phyloP scores from a whole-genome alignment of 2,888 invertebrate genomes.

The Nemotelus nigrinus region DNA sequence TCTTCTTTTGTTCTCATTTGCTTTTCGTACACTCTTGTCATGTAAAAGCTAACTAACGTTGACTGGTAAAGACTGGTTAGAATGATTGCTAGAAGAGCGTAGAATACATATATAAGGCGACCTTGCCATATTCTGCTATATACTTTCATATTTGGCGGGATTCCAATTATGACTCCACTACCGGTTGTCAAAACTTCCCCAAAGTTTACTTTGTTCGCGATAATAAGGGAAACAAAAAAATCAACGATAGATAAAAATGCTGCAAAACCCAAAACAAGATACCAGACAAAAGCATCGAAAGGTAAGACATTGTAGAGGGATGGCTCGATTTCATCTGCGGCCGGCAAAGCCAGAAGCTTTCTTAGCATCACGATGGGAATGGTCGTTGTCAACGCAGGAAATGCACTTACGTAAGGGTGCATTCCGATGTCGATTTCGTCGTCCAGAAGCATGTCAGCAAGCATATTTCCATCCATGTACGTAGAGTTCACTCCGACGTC shows the following conservation, averaged over 20 bases:
- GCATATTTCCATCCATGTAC: too few relatives aligned
- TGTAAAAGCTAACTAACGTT: constrained; percentile 7
- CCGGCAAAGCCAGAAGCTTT: neutral
- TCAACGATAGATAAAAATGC: neutral
- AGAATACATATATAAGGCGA: neutral
- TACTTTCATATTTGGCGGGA: neutral
- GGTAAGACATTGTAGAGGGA: constrained; percentile 14
- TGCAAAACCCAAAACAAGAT: neutral
- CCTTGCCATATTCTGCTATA: neutral
- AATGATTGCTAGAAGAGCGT: neutral
- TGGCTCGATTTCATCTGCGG: neutral
- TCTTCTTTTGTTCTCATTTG: constrained; percentile 9
- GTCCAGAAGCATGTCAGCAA: too few relatives aligned
- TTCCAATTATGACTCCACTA: neutral
- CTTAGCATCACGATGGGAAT: neutral
- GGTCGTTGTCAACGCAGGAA: neutral
- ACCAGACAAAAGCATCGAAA: neutral
- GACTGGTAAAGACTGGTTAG: constrained; percentile 20
- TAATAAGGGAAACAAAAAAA: neutral
- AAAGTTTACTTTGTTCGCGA: neutral
- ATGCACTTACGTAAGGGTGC: neutral
- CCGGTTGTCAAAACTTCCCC: neutral
- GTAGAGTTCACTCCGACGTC: neutral
- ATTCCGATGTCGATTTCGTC: neutral
- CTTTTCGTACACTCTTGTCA: constrained; percentile 6